Evolutionary conservation across 2,113 vertebrate species (phyloP).

Genomic region (Desmodus rotundus): DNA sequence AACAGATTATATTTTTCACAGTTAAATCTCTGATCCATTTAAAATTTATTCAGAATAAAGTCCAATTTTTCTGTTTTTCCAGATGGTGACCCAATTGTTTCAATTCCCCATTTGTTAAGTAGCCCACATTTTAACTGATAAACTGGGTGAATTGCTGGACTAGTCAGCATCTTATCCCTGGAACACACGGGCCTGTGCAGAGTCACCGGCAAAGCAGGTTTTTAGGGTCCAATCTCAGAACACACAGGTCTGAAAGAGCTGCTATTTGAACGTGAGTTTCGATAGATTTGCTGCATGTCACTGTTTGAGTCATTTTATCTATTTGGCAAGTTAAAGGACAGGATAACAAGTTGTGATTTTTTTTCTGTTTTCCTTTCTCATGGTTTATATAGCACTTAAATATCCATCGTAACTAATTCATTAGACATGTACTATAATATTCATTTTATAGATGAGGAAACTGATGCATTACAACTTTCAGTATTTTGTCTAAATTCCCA

Average conservation of each 20-base stretch:
- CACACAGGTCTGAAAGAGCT: not conserved
- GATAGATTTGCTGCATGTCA: not conserved
- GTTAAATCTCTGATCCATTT: not conserved
- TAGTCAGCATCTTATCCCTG: not conserved
- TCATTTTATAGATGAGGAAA: constrained; percentile 6
- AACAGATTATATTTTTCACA: not conserved
- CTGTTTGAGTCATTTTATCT: not conserved
- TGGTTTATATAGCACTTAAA: not conserved
- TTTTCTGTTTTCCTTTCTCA: constrained; percentile 33
- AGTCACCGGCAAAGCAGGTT: not conserved
- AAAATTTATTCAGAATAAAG: not conserved
- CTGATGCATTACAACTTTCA: not conserved
- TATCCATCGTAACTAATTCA: not conserved
- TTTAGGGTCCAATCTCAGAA: not conserved
- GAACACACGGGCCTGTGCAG: not conserved
- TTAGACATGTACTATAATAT: not conserved
- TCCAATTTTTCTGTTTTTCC: not conserved
- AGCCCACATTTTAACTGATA: not conserved
- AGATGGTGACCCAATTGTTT: not conserved
- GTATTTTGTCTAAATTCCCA: constrained; percentile 20
- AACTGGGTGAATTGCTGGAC: not conserved
- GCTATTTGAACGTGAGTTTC: not conserved
- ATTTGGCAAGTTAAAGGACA: not conserved
- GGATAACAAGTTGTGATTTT: not conserved
- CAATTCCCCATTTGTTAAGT: not conserved